phyloP scores from a whole-genome alignment of 2,888 invertebrate species.

The Apomyelois bistriatella region DNA sequence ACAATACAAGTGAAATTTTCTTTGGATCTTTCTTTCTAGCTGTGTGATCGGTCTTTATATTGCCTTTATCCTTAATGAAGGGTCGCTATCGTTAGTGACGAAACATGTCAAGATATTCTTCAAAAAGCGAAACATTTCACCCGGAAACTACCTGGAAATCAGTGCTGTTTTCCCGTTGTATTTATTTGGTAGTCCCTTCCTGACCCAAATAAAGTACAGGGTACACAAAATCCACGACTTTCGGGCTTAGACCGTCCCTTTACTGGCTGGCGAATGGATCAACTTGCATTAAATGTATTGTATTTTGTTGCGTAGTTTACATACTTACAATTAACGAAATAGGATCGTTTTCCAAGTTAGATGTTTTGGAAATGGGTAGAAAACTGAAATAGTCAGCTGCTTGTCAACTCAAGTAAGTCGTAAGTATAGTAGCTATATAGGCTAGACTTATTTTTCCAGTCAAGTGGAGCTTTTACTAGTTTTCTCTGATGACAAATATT shows the following conservation, averaged over 20 bases:
- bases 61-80: too few relatives aligned
- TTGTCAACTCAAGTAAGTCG: too few relatives aligned
- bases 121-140: neutral
- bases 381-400: too few relatives aligned
- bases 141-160: neutral
- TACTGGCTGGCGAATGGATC: neutral
- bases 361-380: too few relatives aligned
- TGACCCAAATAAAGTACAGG: constrained; percentile 9
- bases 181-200: constrained; percentile 3
- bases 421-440: too few relatives aligned
- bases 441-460: too few relatives aligned
- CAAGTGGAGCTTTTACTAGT: too few relatives aligned
- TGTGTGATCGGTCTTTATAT: too few relatives aligned
- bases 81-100: neutral
- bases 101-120: neutral
- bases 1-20: too few relatives aligned
- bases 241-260: constrained; percentile 3
- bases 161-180: neutral
- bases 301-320: constrained; percentile 2
- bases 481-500: too few relatives aligned
- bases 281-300: constrained; percentile 7
- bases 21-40: too few relatives aligned
- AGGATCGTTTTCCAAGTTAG: too few relatives aligned
- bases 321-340: neutral
- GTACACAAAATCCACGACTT: constrained; percentile 6